These are phyloP conservation scores for Halictus ligatus DNA, from an alignment of 2,888 invertebrate genomes.

Conservation along the genomic window DNA sequence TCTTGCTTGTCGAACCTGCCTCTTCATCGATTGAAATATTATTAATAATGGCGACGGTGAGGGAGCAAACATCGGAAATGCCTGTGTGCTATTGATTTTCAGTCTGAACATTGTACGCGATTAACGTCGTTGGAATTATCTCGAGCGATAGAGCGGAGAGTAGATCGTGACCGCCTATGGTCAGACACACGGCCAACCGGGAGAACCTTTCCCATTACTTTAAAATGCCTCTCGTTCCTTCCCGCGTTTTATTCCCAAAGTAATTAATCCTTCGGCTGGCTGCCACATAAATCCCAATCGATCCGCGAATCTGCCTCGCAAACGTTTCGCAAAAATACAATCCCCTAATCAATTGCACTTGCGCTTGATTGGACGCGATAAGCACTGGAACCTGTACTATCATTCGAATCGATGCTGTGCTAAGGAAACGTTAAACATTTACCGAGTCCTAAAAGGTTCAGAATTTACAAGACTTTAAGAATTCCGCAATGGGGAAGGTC, in stretches of 20 bases:
- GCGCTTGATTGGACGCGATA: background rate
- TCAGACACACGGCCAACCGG: background rate
- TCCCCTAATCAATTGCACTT: background rate
- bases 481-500: too few relatives aligned
- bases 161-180: background rate
- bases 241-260: background rate
- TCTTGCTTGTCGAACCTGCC: background rate
- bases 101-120: background rate
- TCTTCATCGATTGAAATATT: background rate
- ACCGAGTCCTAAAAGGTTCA: background rate
- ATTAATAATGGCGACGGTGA: background rate
- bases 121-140: background rate
- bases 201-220: background rate
- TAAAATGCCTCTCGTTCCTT: background rate
- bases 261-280: background rate
- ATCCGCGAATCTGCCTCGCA: background rate
- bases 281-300: conserved; percentile 2
- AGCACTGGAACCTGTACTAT: background rate
- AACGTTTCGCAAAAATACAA: background rate
- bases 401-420: background rate
- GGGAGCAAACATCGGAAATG: background rate
- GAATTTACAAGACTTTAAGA: background rate
- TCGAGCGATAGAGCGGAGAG: background rate
- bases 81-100: background rate
- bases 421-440: background rate